Evolutionary conservation across 2,888 invertebrate species (phyloP).

Genomic region (Teinopalpus imperialis): DNA sequence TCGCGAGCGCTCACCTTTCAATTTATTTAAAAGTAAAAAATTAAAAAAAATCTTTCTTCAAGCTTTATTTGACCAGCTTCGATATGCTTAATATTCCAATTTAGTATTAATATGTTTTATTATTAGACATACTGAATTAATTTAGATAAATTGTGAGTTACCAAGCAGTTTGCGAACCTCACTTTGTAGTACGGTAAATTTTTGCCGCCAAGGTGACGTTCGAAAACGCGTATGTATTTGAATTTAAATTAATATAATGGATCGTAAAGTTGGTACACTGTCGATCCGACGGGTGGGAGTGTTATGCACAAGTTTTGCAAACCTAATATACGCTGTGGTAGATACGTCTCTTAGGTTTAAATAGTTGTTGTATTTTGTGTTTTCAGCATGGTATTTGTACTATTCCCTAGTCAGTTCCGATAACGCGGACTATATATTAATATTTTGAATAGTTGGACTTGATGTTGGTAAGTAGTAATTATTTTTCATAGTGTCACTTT

Average conservation of each 20-base stretch:
- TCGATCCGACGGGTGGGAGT: constrained; percentile 40
- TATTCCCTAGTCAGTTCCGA: constrained; percentile 53
- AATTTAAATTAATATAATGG: constrained; percentile 48
- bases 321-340: constrained; percentile 49
- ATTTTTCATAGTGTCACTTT: constrained; percentile 63
- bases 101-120: constrained; percentile 64
- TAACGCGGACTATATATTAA: constrained; percentile 33
- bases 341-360: constrained; percentile 61
- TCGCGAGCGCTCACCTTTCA: constrained; percentile 38
- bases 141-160: constrained; percentile 73
- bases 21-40: constrained; percentile 40
- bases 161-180: constrained; percentile 41
- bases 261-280: constrained; percentile 44
- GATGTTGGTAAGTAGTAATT: constrained; percentile 56
- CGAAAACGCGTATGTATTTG: constrained; percentile 37
- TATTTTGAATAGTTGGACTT: constrained; percentile 45
- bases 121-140: constrained; percentile 61
- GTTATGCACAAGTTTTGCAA: constrained; percentile 71
- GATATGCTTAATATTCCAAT: constrained; percentile 66
- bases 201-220: constrained; percentile 32
- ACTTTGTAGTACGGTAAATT: constrained; percentile 29
- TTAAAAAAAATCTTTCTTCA: constrained; percentile 31
- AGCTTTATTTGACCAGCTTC: constrained; percentile 62
- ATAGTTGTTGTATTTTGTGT: constrained; percentile 76
- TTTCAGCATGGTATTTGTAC: constrained; percentile 58